A percentile compares a stretch with the other conserved stretches of the same genome.
These are phyloP conservation scores for Halichoerus grypus DNA, from an alignment of 2,113 vertebrate genomes.

Conservation along the genomic window DNA sequence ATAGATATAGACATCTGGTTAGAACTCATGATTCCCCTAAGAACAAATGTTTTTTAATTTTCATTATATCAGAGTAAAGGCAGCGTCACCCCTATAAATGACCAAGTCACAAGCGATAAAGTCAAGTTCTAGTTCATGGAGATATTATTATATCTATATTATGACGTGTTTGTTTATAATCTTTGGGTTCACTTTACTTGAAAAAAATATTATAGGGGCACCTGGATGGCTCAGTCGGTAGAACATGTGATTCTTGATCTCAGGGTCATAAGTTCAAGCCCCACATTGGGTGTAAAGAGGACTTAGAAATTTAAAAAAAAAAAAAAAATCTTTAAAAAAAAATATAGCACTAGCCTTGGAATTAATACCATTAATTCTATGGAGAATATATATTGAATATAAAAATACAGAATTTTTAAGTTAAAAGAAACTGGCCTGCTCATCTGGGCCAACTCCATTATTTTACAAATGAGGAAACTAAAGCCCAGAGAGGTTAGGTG, in stretches of 20 bases:
- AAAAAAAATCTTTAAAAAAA: too few species aligned
- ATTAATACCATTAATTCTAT: not conserved
- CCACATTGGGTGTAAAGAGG: not conserved
- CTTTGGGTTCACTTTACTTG: slow-evolving; percentile 39
- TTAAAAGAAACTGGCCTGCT: not conserved
- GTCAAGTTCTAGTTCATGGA: slow-evolving; percentile 20
- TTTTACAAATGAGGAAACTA: not conserved
- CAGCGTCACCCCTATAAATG: not conserved
- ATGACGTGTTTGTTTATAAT: not conserved
- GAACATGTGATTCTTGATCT: not conserved
- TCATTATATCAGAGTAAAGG: not conserved
- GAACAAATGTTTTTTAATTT: not conserved
- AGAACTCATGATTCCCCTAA: not conserved
- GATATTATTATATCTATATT: not conserved
- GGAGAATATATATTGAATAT: not conserved
- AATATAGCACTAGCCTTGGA: not conserved
- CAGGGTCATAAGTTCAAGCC: not conserved
- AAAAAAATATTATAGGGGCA: not conserved
- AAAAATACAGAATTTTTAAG: not conserved
- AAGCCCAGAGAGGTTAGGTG: not conserved
- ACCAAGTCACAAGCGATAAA: not conserved
- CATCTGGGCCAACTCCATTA: not conserved
- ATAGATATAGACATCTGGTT: not conserved
- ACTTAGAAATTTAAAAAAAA: not conserved
- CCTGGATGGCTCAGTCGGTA: not conserved